Conservation (phyloP, 2,888 invertebrate genomes). For the Allophyes oxyacanthae region DNA sequence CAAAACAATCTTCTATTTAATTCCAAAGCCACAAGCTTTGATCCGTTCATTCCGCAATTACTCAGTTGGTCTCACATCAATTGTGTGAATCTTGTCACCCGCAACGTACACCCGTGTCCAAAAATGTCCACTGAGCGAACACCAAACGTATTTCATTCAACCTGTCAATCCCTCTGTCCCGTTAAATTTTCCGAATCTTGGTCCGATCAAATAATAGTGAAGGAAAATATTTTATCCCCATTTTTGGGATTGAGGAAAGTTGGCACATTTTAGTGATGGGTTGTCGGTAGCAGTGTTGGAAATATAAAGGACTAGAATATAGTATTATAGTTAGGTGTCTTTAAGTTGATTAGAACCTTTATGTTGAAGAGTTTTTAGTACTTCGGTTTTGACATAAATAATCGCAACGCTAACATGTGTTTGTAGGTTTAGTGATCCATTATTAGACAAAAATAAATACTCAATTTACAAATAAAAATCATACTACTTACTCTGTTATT, state of each 20-base stretch:
- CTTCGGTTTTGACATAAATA: too few relatives aligned
- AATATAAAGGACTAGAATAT: constrained; percentile 12
- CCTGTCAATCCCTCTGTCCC: constrained; percentile 44
- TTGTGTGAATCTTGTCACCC: constrained; percentile 34
- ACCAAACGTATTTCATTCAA: constrained; percentile 39
- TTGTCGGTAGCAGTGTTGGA: constrained; percentile 10
- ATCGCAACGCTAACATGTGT: too few relatives aligned
- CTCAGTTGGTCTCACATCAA: constrained; percentile 33
- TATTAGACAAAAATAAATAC: too few relatives aligned
- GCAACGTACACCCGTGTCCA: constrained; percentile 33
- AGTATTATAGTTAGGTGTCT: too few relatives aligned
- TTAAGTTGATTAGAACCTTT: too few relatives aligned
- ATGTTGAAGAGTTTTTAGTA: too few relatives aligned
- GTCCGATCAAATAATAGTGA: constrained; percentile 28
- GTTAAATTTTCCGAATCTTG: constrained; percentile 52
- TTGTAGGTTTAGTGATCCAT: too few relatives aligned
- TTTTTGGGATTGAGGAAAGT: constrained; percentile 31
- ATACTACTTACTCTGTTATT: too few relatives aligned
- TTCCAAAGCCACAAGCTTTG: constrained; percentile 4
- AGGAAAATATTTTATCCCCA: constrained; percentile 39
- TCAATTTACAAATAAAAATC: too few relatives aligned
- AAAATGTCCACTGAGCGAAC: constrained; percentile 21
- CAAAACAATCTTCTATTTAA: too few relatives aligned
- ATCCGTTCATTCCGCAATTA: constrained; percentile 28
- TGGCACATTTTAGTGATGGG: constrained; percentile 13